phyloP scores from a whole-genome alignment of 2,113 vertebrate genomes.

The Tragelaphus buxtoni region DNA sequence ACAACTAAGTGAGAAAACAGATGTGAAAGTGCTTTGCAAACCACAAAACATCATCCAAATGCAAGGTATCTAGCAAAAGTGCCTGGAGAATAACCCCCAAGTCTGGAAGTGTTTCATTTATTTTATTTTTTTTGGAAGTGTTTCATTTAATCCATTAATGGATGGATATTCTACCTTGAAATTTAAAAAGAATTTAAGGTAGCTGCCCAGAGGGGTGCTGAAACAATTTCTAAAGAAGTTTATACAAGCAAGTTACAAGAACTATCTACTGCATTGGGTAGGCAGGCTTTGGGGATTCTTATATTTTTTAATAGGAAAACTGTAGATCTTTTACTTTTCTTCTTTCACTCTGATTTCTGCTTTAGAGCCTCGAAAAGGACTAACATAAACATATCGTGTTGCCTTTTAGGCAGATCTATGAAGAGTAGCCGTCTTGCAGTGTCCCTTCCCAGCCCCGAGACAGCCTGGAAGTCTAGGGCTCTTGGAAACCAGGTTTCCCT shows the following conservation, averaged over 20 bases:
- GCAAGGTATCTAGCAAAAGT: not conserved
- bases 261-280: not conserved
- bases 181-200: not conserved
- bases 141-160: not conserved
- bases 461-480: not conserved
- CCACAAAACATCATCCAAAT: not conserved
- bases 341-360: not conserved
- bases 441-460: not conserved
- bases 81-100: not conserved
- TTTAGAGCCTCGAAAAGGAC: not conserved
- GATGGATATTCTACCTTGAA: not conserved
- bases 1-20: not conserved
- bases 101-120: not conserved
- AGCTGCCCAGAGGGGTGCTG: not conserved
- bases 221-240: not conserved
- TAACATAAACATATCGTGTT: rapidly evolving
- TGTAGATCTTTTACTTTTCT: not conserved
- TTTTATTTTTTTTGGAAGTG: not conserved
- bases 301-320: not conserved
- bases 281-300: not conserved
- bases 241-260: not conserved
- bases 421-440: not conserved
- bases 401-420: not conserved
- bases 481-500: not conserved
- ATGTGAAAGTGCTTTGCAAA: conserved; percentile 23